phyloP scores from a whole-genome alignment of 2,113 vertebrate species.

The Aix galericulata region DNA sequence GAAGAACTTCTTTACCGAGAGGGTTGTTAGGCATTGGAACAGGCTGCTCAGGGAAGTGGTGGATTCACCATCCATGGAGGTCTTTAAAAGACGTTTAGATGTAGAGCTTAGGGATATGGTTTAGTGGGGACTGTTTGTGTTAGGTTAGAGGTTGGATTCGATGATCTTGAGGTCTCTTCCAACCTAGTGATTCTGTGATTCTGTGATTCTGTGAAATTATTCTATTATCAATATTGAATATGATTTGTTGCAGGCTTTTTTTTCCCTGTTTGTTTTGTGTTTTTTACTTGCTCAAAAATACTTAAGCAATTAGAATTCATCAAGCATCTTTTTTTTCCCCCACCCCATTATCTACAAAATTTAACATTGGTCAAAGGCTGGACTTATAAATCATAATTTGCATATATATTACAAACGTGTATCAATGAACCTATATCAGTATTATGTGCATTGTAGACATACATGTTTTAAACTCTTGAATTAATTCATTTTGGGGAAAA shows the following conservation, averaged over 20 bases:
- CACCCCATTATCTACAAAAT: background rate
- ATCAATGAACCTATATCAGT: background rate
- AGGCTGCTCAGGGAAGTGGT: too few relatives aligned
- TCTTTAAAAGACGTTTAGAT: too few relatives aligned
- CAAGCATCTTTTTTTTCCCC: background rate
- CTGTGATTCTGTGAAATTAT: too few relatives aligned
- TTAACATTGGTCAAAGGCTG: background rate
- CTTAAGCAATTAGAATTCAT: background rate
- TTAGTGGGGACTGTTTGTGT: too few relatives aligned
- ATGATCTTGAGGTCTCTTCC: too few relatives aligned
- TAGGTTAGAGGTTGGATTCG: too few relatives aligned
- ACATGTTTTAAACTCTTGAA: background rate
- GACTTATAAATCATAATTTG: background rate
- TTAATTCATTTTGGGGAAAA: background rate
- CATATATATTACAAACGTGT: background rate
- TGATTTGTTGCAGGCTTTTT: background rate
- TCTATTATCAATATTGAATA: background rate
- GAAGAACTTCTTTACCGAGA: too few relatives aligned
- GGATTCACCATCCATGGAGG: too few relatives aligned
- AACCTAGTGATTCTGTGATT: too few relatives aligned
- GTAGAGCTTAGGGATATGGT: too few relatives aligned
- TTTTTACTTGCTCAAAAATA: background rate
- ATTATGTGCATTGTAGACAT: background rate
- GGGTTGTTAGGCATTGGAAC: too few relatives aligned
- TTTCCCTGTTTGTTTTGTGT: background rate